These are phyloP conservation scores for Sesia apiformis DNA, from an alignment of 2,888 invertebrate genomes.

Conservation along the genomic window DNA sequence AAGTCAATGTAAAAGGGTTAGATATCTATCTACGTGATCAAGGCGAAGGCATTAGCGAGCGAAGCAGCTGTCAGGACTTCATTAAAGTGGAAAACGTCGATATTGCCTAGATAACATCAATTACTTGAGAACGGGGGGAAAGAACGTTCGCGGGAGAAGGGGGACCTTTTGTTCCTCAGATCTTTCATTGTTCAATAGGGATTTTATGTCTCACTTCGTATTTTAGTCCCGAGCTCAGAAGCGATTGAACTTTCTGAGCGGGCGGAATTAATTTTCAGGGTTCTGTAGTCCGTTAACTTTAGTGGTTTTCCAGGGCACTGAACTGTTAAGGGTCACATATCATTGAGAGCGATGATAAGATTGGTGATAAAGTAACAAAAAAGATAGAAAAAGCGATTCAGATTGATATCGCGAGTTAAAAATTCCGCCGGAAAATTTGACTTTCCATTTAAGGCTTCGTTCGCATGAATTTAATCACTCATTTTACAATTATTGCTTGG, in stretches of 20 bases:
- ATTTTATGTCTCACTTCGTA: not conserved
- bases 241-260: not conserved
- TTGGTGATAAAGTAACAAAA: too few relatives aligned
- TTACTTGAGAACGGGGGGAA: constrained; percentile 14
- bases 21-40: not conserved
- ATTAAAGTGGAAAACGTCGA: constrained; percentile 23
- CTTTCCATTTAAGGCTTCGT: too few relatives aligned
- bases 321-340: too few relatives aligned
- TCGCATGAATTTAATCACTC: too few relatives aligned
- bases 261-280: too few relatives aligned
- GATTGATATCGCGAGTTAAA: too few relatives aligned
- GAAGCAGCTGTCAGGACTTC: constrained; percentile 4
- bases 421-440: too few relatives aligned
- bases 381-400: too few relatives aligned
- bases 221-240: not conserved
- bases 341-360: too few relatives aligned
- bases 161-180: not conserved
- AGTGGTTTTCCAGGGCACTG: too few relatives aligned
- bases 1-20: not conserved
- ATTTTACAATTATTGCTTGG: too few relatives aligned
- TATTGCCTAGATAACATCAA: constrained; percentile 28
- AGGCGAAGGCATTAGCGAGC: not conserved
- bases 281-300: too few relatives aligned
- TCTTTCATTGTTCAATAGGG: not conserved
- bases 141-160: not conserved